These are phyloP conservation scores for Avahi laniger DNA, from an alignment of 2,797 vertebrate genomes.

Conservation along the genomic window DNA sequence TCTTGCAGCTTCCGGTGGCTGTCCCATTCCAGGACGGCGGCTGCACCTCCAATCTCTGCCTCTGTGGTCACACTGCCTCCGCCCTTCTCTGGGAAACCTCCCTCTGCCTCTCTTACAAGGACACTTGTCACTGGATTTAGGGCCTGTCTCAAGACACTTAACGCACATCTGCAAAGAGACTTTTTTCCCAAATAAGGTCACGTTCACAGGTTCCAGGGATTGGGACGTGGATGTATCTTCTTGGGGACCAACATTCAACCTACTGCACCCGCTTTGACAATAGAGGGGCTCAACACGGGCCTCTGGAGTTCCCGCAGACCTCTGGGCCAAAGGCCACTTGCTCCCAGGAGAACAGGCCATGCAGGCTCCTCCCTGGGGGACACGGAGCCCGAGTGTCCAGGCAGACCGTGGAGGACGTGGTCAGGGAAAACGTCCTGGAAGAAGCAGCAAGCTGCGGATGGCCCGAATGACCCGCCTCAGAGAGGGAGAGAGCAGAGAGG, in stretches of 20 bases:
- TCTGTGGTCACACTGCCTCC: accelerated
- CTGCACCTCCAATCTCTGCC: accelerated
- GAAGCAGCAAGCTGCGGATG: not conserved
- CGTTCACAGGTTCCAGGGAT: not conserved
- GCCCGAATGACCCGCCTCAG: not conserved
- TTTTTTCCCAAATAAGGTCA: not conserved
- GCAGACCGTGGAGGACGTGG: not conserved
- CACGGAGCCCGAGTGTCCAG: not conserved
- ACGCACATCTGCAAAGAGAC: not conserved
- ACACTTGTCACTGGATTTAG: not conserved
- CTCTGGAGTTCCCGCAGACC: not conserved
- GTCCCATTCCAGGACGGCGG: accelerated
- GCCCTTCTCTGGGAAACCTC: not conserved
- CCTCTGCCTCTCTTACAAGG: not conserved
- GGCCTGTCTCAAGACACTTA: not conserved
- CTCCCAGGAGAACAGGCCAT: not conserved
- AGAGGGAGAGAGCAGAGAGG: not conserved
- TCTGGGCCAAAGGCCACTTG: not conserved
- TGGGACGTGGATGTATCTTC: not conserved
- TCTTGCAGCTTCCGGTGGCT: not conserved
- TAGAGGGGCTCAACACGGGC: not conserved
- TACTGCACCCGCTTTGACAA: accelerated
- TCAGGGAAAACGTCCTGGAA: not conserved
- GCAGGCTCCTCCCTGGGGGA: not conserved
- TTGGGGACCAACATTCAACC: not conserved